phyloP scores from a whole-genome alignment of 2,888 invertebrate species.

The Seladonia tumulorum region DNA sequence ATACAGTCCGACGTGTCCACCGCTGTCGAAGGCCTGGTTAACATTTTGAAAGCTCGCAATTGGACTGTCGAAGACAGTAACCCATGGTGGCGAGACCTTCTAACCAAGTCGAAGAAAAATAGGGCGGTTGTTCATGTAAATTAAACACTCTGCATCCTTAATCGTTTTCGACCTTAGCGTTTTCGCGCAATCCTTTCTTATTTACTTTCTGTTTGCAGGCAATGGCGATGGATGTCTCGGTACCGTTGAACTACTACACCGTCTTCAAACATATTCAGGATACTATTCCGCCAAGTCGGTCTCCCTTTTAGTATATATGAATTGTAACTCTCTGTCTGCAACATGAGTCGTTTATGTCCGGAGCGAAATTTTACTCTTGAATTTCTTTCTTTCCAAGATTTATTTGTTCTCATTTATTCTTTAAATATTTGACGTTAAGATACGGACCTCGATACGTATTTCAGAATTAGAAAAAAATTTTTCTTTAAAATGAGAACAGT shows the following conservation, averaged over 20 bases:
- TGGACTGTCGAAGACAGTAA: conserved; percentile 85
- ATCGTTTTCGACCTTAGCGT: background rate
- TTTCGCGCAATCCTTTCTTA: background rate
- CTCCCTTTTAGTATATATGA: background rate
- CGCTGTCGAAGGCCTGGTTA: conserved; percentile 88
- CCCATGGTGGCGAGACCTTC: conserved; percentile 92
- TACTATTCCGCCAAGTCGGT: conserved; percentile 87
- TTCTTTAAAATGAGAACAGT: background rate
- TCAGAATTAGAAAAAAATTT: background rate
- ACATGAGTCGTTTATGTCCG: background rate
- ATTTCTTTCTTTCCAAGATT: too few relatives aligned
- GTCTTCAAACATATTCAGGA: conserved; percentile 94
- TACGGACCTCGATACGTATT: background rate
- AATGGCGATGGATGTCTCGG: conserved; percentile 89
- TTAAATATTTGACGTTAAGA: background rate
- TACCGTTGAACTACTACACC: conserved; percentile 97
- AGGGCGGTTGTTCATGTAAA: conserved; percentile 88
- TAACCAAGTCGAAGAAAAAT: conserved; percentile 90
- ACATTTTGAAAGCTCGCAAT: conserved; percentile 86
- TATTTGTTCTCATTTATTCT: background rate
- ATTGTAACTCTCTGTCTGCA: background rate
- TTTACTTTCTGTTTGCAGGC: conserved; percentile 81
- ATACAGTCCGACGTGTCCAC: conserved; percentile 94
- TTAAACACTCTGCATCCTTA: conserved; percentile 59
- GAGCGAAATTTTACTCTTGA: background rate